Evolutionary conservation across 2,888 invertebrate species (phyloP).

Genomic region (Aelia acuminata): DNA sequence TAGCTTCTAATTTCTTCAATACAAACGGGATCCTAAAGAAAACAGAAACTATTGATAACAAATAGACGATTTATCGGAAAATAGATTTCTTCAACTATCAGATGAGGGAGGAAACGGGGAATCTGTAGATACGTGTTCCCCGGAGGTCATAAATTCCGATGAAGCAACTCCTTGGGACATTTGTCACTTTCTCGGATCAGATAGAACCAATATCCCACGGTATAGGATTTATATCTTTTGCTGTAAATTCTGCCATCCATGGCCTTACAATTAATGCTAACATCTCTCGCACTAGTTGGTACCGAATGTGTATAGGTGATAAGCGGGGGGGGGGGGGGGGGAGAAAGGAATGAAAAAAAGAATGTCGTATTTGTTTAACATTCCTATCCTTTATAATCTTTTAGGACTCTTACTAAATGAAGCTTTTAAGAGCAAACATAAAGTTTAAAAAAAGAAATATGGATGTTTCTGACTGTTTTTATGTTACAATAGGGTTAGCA

Average conservation of each 20-base stretch:
- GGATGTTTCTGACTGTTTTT: too few species aligned
- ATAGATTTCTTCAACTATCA: slow-evolving; percentile 38
- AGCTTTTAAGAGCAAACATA: too few species aligned
- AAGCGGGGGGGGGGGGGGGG: background rate
- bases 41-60: slow-evolving; percentile 5
- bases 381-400: too few species aligned
- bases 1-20: background rate
- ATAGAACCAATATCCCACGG: slow-evolving; percentile 9
- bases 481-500: too few species aligned
- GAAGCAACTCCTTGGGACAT: slow-evolving; percentile 27
- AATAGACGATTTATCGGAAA: background rate
- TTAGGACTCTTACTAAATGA: too few species aligned
- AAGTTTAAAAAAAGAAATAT: too few species aligned
- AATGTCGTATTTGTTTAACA: too few species aligned
- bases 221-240: background rate
- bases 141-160: slow-evolving; percentile 37
- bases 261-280: background rate
- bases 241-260: background rate
- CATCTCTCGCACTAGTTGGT: too few species aligned
- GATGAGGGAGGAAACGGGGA: slow-evolving; percentile 1
- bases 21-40: background rate
- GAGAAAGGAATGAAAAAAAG: too few species aligned
- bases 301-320: background rate
- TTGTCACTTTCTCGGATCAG: slow-evolving; percentile 28
- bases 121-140: slow-evolving; percentile 29